These are phyloP conservation scores for Globodera rostochiensis DNA, from an alignment of 1,140 invertebrate species.

Conservation along the genomic window DNA sequence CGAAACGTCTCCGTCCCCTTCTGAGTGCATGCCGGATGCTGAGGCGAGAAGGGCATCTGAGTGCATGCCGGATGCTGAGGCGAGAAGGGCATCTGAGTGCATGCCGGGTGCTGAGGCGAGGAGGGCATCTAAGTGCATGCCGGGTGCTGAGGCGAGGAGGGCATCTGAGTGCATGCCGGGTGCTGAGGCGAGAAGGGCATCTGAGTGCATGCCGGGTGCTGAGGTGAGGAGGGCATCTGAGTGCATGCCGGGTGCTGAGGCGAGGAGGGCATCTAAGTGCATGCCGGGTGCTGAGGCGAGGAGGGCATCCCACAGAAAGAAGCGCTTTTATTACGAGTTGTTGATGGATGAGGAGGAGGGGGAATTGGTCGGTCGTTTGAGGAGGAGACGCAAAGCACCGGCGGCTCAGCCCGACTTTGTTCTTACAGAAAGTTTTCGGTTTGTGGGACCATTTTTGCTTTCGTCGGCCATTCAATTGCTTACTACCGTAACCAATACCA, in stretches of 20 bases:
- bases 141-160: not conserved
- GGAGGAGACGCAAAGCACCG: not conserved
- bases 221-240: not conserved
- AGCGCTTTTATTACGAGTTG: constrained; percentile 22
- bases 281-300: not conserved
- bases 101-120: not conserved
- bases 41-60: not conserved
- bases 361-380: not conserved
- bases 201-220: no score
- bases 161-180: constrained; percentile 5
- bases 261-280: not conserved
- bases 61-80: not conserved
- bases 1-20: not conserved
- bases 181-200: not conserved
- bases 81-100: constrained; percentile 8
- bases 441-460: not conserved
- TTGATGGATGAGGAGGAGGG: not conserved
- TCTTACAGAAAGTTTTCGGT: not conserved
- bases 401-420: not conserved
- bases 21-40: constrained; percentile 1
- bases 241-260: constrained; percentile 2
- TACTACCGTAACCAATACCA: no score
- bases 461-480: not conserved
- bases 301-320: not conserved
- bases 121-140: not conserved